Evolutionary conservation across 2,888 invertebrate genomes (phyloP), one percentile per base, ranked within the genome.

Genomic region (Drosophila subquinaria): DNA sequence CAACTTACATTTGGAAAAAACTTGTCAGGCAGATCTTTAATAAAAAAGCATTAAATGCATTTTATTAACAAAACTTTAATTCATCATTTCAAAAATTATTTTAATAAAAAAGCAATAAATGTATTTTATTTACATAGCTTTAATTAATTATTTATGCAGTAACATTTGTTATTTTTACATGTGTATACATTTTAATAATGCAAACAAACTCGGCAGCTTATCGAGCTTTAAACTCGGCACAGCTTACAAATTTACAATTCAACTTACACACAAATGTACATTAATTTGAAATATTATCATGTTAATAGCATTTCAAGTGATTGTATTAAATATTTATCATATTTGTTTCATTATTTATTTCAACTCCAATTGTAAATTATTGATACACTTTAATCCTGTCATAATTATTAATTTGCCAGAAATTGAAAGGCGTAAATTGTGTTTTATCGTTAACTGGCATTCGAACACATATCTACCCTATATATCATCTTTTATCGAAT

Each of bases 391-490:
- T 71, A 59, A 50, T 63, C 17, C 56, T 48, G 63, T 43, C 51
- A 68, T 40, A 68, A 74, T 56, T 56, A 62, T 63, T 67, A 66
- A 71, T 67, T 76, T 60, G 48, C 60, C 59, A 55, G 42, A 20
- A 48, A 66, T 43, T 43, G 42, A 50, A 63, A 10, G 57, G 50
- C 68, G 48, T 73, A 63, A 73, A 68, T 73, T 60, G 59, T 61
- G 43, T 59, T 69, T 73, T 69, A 69, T 61, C 51, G 52, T 47
- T 20, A 20, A 11, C 35, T 42, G 20, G 20, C 20, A 20, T 20
- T 43, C 51, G 11, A 8, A 30, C 8, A 30, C 1, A 30, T 30
- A 5, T 5, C 15, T 13, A 33, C 36, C 9, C 43, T 56, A 56
- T 47, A 52, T 43, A 55, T 69, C 42, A n/a, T 50, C 6, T 40